Evolutionary conservation across 64 coral and sea anemone species (phyloP).

Genomic region (Actinia tenebrosa): DNA sequence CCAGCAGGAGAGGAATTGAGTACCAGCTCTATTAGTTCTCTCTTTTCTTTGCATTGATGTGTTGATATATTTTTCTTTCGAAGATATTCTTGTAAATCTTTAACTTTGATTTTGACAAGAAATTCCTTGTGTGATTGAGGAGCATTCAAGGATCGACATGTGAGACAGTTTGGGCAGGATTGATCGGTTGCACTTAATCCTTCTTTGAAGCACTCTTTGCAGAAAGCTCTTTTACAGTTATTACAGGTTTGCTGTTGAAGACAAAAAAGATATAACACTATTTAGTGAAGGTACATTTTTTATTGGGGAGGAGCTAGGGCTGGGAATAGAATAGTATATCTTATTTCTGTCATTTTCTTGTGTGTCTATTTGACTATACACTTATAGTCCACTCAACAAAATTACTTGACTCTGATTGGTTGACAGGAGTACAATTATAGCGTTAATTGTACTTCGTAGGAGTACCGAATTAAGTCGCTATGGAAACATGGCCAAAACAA

Average conservation of each 20-base stretch:
- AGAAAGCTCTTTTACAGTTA: conserved; percentile 62
- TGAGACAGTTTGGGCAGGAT: conserved; percentile 45
- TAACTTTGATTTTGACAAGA: conserved; percentile 50
- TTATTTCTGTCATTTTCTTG: too few relatives aligned
- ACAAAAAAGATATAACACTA: neutral
- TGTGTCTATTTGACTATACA: too few relatives aligned
- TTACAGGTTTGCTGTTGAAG: conserved; percentile 46
- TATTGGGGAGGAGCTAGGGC: too few relatives aligned
- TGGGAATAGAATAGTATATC: too few relatives aligned
- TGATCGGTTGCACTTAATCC: conserved; percentile 37
- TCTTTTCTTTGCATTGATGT: conserved; percentile 67
- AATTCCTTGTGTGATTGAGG: conserved; percentile 56
- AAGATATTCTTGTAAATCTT: conserved; percentile 63
- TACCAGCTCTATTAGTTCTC: conserved; percentile 72
- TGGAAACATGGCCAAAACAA: too few relatives aligned
- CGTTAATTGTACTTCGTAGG: too few relatives aligned
- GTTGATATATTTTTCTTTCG: conserved; percentile 41
- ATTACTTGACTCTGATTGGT: too few relatives aligned
- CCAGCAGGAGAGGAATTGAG: conserved; percentile 44
- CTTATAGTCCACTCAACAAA: too few relatives aligned
- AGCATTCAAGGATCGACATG: conserved; percentile 49
- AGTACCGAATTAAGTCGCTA: too few relatives aligned
- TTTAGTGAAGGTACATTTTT: too few relatives aligned
- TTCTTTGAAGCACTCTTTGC: conserved; percentile 70
- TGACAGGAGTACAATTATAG: too few relatives aligned